phyloP scores from a whole-genome alignment of 1,140 invertebrate genomes.

The Zaprionus nigranus region DNA sequence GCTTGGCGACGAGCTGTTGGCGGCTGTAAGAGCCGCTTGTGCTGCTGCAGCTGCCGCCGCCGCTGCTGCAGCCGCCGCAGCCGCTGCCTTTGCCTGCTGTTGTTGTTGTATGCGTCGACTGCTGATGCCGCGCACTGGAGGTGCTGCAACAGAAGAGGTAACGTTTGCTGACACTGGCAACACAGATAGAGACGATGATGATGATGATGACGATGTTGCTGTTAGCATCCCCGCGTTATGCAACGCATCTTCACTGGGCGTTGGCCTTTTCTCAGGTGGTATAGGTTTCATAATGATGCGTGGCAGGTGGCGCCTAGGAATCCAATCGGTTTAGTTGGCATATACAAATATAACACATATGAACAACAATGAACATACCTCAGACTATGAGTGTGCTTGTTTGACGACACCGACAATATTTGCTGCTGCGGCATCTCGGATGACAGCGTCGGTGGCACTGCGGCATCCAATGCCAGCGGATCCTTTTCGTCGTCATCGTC shows the following conservation, averaged over 20 bases:
- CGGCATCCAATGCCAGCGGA: conserved; percentile 73
- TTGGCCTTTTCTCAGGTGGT: conserved; percentile 78
- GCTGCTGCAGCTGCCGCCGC: conserved; percentile 57
- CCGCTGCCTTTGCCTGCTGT: conserved; percentile 74
- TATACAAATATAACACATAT: neutral
- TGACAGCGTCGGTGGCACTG: conserved; percentile 34
- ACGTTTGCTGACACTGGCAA: conserved; percentile 19
- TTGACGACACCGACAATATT: conserved; percentile 40
- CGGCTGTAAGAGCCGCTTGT: conserved; percentile 25
- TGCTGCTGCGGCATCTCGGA: conserved; percentile 28
- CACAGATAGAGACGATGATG: conserved; percentile 3
- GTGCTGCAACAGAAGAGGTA: conserved; percentile 31
- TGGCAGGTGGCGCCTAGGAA: conserved; percentile 77
- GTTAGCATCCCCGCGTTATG: conserved; percentile 26
- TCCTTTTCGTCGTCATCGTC: conserved; percentile 81
- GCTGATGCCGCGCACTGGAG: conserved; percentile 65
- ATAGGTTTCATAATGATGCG: conserved; percentile 83
- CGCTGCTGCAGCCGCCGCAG: conserved; percentile 60
- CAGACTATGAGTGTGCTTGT: conserved; percentile 80
- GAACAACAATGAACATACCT: conserved; percentile 39
- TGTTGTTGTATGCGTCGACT: conserved; percentile 81
- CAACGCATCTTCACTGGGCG: conserved; percentile 56
- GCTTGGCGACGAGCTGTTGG: conserved; percentile 38
- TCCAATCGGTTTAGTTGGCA: neutral
- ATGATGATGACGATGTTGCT: conserved; percentile 14